Evolutionary conservation across 2,113 vertebrate genomes (phyloP).

Genomic region (Pelvicachromis taeniatus): DNA sequence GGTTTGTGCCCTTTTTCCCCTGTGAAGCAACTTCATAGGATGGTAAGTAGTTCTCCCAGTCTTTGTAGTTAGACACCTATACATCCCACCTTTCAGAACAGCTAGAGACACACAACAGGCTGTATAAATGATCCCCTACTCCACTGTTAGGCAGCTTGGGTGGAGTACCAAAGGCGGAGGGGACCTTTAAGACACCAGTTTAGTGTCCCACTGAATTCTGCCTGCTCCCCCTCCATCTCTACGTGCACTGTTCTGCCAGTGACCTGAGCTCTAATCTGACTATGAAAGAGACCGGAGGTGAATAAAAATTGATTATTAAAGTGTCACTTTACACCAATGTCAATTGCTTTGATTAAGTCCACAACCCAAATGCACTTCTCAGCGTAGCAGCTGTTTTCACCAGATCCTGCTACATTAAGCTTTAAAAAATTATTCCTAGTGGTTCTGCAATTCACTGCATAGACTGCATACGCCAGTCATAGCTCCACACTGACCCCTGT

Average conservation of each 20-base stretch:
- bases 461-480: not conserved
- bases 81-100: not conserved
- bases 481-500: slow-evolving; percentile 58
- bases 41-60: not conserved
- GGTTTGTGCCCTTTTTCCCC: not conserved
- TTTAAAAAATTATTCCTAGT: slow-evolving; percentile 4
- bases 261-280: slow-evolving; percentile 19
- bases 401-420: slow-evolving; percentile 13
- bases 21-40: too few relatives aligned
- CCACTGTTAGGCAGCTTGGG: not conserved
- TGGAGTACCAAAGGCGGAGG: not conserved
- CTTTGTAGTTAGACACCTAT: not conserved
- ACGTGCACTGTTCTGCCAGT: not conserved
- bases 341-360: slow-evolving; percentile 10
- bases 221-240: not conserved
- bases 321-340: not conserved
- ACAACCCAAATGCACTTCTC: not conserved
- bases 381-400: slow-evolving; percentile 13
- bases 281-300: not conserved
- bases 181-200: not conserved
- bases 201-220: not conserved
- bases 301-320: slow-evolving; percentile 12
- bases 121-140: not conserved
- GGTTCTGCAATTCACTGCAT: slow-evolving; percentile 2
- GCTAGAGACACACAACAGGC: not conserved